A percentile compares a stretch with the other conserved stretches of the same genome.
Evolutionary conservation across 2,797 vertebrate species (phyloP).

Genomic region (Schizothorax lantsangensis): DNA sequence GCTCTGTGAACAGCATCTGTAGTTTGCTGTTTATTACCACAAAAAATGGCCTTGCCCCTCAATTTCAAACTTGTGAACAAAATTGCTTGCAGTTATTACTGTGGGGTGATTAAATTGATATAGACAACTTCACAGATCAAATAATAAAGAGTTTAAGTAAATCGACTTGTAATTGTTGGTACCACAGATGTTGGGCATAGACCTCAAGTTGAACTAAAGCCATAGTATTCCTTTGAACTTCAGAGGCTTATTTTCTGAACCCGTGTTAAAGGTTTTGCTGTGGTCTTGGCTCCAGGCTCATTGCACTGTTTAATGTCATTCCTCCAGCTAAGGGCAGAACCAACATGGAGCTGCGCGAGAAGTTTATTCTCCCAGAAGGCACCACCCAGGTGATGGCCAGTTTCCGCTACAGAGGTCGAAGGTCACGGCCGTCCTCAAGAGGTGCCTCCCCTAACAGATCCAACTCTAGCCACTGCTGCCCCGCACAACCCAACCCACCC

Average conservation of each 20-base stretch:
- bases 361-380: conserved; percentile 97
- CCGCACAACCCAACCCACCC: conserved; percentile 74
- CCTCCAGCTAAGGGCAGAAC: conserved; percentile 94
- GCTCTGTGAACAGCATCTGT: background rate
- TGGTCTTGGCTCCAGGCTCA: conserved; percentile 44
- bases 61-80: background rate
- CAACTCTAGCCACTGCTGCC: conserved; percentile 89
- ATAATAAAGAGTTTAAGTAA: background rate
- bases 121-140: background rate
- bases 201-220: background rate
- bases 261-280: background rate
- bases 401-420: conserved; percentile 93
- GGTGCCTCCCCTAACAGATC: conserved; percentile 95
- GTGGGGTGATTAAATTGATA: background rate
- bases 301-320: conserved; percentile 6
- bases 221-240: background rate
- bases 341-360: conserved; percentile 95
- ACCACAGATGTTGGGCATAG: background rate
- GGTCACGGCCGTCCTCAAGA: conserved; percentile 93
- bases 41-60: background rate
- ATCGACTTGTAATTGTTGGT: background rate
- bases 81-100: background rate
- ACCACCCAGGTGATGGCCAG: conserved; percentile 95
- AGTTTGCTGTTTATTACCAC: background rate
- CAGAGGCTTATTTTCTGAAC: background rate